Evolutionary conservation across 2,888 invertebrate species (phyloP), one percentile per base, ranked within the genome.

Genomic region (Perizoma flavofasciatum): DNA sequence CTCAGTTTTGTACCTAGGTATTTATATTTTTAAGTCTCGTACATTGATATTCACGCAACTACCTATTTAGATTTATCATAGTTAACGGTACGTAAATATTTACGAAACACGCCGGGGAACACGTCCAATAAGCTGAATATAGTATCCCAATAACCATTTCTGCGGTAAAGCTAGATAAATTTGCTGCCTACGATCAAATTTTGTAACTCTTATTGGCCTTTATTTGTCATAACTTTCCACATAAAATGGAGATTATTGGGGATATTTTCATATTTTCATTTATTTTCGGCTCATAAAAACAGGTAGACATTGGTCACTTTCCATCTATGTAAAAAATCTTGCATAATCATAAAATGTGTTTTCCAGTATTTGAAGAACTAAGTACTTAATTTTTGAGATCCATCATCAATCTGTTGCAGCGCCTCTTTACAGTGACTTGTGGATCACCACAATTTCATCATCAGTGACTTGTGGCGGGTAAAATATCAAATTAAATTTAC

Each of bases 101-200:
- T 59, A 50, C 48, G 57, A 55, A 66, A 65, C 58, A 58, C 56
- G 49, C 64, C 60, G 57, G 40, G 22, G 62, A 57, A 64, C 63
- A 60, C 65, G 66, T 43, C 67, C 62, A 66, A 63, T 73, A 72
- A 76, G 72, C 74, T 69, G 64, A 69, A 75, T 72, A 72, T 73
- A 76, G 65, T 66, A 67, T 63, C 49, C 69, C 71, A 74, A 74
- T 76, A 78, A 73, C 71, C 69, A 69, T 74, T 71, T 69, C 69
- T 59, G 66, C 48, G 63, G 65, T 63, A 61, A 69, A 66, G 63
- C 63, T 66, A 65, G 65, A 68, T 66, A 70, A 61, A 67, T 70
- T 68, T 60, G 65, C 22, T 68, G 65, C 63, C 59, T 54, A 63
- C 60, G 55, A 65, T 64, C 61, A 63, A 71, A 69, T 71, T 70